Evolutionary conservation across 2,888 invertebrate species (phyloP).

Genomic region (Sceliomorpha sp.): DNA sequence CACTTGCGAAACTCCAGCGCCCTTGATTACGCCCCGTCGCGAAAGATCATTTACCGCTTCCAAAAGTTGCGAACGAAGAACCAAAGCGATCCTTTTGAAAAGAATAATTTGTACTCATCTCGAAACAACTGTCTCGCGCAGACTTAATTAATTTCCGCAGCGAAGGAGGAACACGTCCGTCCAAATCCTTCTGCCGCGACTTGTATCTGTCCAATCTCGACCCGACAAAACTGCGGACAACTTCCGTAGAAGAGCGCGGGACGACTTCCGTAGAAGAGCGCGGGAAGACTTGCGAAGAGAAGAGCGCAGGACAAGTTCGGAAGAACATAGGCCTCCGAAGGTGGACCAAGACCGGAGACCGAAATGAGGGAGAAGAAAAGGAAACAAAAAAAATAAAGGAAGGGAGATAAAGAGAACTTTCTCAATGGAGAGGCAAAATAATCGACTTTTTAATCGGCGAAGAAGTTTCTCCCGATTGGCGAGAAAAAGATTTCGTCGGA

Average conservation of each 20-base stretch:
- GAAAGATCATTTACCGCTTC: no score
- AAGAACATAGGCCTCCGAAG: no score
- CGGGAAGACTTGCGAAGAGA: no score
- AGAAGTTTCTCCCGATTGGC: constrained; percentile 35
- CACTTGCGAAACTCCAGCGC: no score
- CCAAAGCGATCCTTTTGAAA: constrained; percentile 28
- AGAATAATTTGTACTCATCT: constrained; percentile 37
- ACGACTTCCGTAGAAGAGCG: no score
- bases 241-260: no score
- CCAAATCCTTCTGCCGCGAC: constrained; percentile 17
- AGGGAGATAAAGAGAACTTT: constrained; percentile 1
- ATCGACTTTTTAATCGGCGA: constrained; percentile 49
- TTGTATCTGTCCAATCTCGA: constrained; percentile 1
- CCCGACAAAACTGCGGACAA: neutral
- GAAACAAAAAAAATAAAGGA: neutral
- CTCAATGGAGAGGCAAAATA: constrained; percentile 21
- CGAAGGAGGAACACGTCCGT: neutral
- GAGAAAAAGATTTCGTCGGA: constrained; percentile 25
- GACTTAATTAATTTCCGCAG: constrained; percentile 49
- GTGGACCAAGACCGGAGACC: no score
- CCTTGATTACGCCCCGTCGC: no score
- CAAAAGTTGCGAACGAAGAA: constrained; percentile 23
- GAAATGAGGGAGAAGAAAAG: no score
- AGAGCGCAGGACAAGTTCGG: no score
- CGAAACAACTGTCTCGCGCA: constrained; percentile 40